Evolutionary conservation across 1,140 invertebrate species (phyloP), one percentile per base, ranked within the genome.

Genomic region (Harpegnathos saltator): DNA sequence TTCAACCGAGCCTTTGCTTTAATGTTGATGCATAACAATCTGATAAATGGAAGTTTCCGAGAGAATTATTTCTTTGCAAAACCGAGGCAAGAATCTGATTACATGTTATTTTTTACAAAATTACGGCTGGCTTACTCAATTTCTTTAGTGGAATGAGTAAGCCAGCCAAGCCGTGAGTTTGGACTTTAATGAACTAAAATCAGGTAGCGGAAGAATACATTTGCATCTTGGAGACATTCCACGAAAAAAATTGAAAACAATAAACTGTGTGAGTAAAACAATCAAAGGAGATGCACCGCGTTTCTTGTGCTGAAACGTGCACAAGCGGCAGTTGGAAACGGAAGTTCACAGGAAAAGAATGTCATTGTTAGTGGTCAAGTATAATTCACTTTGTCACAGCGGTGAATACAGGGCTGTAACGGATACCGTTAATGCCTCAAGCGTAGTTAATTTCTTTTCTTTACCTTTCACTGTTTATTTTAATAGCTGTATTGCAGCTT

Each of bases 391-490:
- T 82, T 38, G 68, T 66, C 59, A 59, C 52, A n/a, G 26, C 24
- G 15, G 33, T 17, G 15, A 61, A 17, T 33, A 33, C 52, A 66
- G 59, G 22, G 17, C 14, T 44, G 58, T 71, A 63, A 72, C 38
- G n/a, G 26, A 50, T 65, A 74, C 14, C 26, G 22, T 68, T 65
- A 38, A 52, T 22, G 24, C 24, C 54, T 15, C 44, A 26, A 82
- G 22, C 50, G 33, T 22, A 22, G 17, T 63, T n/a, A 72, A 74
- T 54, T 26, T 44, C 33, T 33, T 77, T 50, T 48, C 50, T 66
- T 29, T 62, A n/a, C 63, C 58, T 83, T 83, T 72, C 52, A 59
- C 26, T 19, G 11, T 26, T 59, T 58, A 75, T 58, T 15, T 61
- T 50, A 9, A 54, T 54, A 26, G 50, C 14, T 62, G 72, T 38